Evolutionary conservation across 92 coral and sea anemone genomes (phyloP).

Genomic region (Phenganax marumi): DNA sequence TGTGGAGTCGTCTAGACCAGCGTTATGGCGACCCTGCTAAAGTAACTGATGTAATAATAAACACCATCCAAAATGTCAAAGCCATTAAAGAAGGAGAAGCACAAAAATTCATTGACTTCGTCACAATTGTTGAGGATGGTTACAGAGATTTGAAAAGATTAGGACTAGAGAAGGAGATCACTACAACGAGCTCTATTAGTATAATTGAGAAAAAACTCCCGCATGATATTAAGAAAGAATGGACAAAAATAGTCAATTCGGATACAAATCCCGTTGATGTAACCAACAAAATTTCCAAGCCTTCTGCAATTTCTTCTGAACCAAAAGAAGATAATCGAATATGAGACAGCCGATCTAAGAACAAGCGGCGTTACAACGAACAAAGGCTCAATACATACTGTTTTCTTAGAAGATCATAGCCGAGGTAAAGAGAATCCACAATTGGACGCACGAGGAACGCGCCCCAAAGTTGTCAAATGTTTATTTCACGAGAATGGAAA

Average conservation of each 20-base stretch:
- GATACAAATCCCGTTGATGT: background rate
- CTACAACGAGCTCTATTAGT: constrained; percentile 23
- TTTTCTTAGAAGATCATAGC: no score
- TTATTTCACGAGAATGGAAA: no score
- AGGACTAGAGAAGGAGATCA: constrained; percentile 36
- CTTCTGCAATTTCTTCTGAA: constrained; percentile 25
- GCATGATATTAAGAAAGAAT: constrained; percentile 18
- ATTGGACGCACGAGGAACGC: no score
- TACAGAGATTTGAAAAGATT: constrained; percentile 26
- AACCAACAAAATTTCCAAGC: constrained; percentile 14
- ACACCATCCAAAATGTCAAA: constrained; percentile 20
- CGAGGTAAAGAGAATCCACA: no score
- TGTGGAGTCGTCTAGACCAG: constrained; percentile 29
- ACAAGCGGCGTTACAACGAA: background rate
- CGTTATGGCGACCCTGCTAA: constrained; percentile 32
- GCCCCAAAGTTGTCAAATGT: no score
- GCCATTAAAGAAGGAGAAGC: constrained; percentile 16
- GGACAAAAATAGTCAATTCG: constrained; percentile 9
- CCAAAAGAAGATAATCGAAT: constrained; percentile 25
- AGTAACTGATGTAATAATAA: constrained; percentile 23
- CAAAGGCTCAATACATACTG: no score
- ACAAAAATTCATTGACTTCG: constrained; percentile 6
- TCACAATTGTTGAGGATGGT: constrained; percentile 18
- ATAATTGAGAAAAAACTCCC: constrained; percentile 27
- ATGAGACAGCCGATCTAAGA: constrained; percentile 4